Conservation (phyloP, 2,797 vertebrate genomes). For the Eleutherodactylus coqui region DNA sequence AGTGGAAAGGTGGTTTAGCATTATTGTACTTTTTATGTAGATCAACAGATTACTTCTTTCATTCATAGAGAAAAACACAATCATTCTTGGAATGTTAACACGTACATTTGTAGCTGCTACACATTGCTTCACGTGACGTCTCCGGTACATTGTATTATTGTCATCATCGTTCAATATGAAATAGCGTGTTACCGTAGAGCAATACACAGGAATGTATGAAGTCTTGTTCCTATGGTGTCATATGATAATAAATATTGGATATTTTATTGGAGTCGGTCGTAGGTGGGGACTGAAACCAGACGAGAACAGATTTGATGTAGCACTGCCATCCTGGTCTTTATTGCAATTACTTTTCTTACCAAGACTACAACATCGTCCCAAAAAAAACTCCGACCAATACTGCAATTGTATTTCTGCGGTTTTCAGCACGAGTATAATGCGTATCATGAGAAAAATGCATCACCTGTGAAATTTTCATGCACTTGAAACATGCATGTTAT, state of each 20-base stretch:
- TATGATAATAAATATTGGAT: neutral
- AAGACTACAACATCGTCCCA: too few species aligned
- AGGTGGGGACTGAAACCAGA: neutral
- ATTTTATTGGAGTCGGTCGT: slow-evolving; percentile 22
- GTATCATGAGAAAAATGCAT: too few species aligned
- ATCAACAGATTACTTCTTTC: neutral
- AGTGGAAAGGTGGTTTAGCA: neutral
- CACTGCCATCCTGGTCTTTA: neutral
- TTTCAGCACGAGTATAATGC: too few species aligned
- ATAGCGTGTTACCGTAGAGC: neutral
- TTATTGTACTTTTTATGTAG: neutral
- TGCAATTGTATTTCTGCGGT: too few species aligned
- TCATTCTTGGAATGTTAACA: neutral
- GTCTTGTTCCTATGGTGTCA: neutral
- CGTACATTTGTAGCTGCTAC: neutral
- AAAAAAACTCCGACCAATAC: too few species aligned
- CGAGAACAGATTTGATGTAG: too few species aligned
- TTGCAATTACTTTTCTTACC: neutral
- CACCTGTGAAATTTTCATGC: too few species aligned
- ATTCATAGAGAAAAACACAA: neutral
- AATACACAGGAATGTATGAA: neutral
- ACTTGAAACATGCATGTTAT: too few species aligned
- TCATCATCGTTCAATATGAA: neutral
- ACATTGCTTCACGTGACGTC: neutral
- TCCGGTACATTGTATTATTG: neutral